Evolutionary conservation across 2,797 vertebrate genomes (phyloP).

Genomic region (Dicrostonyx torquatus): DNA sequence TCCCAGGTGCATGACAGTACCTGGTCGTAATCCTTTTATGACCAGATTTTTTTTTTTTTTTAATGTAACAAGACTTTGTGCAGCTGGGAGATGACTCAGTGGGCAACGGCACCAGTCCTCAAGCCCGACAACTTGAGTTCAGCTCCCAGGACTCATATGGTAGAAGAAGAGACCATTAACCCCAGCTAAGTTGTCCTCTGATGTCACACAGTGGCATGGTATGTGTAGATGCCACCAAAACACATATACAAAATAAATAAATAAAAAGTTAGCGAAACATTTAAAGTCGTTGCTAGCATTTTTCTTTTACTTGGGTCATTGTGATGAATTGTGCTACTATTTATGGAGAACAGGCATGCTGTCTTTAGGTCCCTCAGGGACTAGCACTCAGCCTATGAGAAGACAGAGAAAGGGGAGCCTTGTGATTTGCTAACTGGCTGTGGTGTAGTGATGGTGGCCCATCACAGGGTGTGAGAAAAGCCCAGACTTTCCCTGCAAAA

Average conservation of each 20-base stretch:
- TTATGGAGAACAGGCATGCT: slow-evolving; percentile 6
- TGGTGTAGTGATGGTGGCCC: not conserved
- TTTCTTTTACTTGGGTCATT: not conserved
- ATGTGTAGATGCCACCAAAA: not conserved
- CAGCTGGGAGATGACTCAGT: not conserved
- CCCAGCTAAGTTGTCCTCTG: not conserved
- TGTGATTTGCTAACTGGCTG: not conserved
- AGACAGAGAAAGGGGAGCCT: not conserved
- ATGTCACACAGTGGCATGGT: not conserved
- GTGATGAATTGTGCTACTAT: not conserved
- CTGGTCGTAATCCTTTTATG: not conserved
- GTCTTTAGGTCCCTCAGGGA: not conserved
- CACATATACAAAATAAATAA: not conserved
- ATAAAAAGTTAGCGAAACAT: no score
- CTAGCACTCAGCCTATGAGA: not conserved
- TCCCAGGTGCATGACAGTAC: not conserved
- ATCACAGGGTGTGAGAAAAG: not conserved
- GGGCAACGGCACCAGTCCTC: not conserved
- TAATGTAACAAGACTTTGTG: not conserved
- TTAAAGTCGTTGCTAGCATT: not conserved
- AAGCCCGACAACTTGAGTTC: not conserved
- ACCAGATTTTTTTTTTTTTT: not conserved
- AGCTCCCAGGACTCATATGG: not conserved
- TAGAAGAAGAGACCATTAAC: not conserved
- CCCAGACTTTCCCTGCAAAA: not conserved